phyloP scores from a whole-genome alignment of 2,113 vertebrate genomes.

The Anhinga anhinga region DNA sequence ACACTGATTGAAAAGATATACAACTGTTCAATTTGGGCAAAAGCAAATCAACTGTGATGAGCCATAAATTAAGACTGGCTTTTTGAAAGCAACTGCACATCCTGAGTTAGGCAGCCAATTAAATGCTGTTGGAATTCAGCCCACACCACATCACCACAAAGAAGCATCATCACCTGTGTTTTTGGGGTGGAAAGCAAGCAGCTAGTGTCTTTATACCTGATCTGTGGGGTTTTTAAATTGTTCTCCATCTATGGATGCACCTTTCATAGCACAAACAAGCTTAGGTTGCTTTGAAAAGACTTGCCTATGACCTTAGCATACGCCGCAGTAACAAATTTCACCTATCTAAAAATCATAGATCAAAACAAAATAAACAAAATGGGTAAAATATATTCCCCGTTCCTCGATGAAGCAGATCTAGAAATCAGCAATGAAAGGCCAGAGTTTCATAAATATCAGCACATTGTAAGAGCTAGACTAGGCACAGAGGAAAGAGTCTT shows the following conservation, averaged over 20 bases:
- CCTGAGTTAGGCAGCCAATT: not conserved
- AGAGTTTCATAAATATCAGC: constrained; percentile 69
- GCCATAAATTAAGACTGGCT: not conserved
- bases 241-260: not conserved
- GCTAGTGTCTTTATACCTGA: not conserved
- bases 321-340: not conserved
- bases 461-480: constrained; percentile 81
- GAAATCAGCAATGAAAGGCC: constrained; percentile 96
- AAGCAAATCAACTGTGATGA: no score
- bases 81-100: not conserved
- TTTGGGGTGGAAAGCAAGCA: not conserved
- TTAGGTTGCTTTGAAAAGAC: not conserved
- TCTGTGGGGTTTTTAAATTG: not conserved
- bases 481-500: constrained; percentile 43
- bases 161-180: not conserved
- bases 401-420: constrained; percentile 97
- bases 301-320: not conserved
- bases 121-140: not conserved
- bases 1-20: not conserved
- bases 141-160: not conserved
- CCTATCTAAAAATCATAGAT: constrained; percentile 16
- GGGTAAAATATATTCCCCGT: constrained; percentile 44
- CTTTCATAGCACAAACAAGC: not conserved
- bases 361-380: constrained; percentile 41
- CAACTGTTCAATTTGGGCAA: not conserved